Percentiles rank a stretch among this genome's conserved stretches.
Evolutionary conservation across 2,797 vertebrate genomes (phyloP).

Genomic region (Sus cebifrons): DNA sequence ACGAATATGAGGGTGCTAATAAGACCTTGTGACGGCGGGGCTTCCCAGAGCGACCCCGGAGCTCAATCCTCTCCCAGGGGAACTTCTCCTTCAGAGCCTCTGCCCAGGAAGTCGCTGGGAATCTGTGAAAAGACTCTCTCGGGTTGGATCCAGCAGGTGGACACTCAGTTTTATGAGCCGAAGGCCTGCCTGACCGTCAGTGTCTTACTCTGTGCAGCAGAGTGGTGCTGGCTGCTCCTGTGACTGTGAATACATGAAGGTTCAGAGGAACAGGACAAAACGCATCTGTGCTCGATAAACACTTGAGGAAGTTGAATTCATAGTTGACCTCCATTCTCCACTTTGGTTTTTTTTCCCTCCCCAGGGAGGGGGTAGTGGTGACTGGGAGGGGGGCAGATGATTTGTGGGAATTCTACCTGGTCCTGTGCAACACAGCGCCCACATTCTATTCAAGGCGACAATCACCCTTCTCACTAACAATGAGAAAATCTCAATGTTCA

Average conservation of each 20-base stretch:
- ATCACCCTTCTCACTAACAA: background rate
- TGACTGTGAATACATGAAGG: too few species aligned
- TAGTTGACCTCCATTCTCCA: background rate
- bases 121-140: background rate
- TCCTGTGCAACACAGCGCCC: background rate
- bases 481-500: background rate
- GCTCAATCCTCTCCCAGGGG: background rate
- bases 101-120: background rate
- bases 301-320: background rate
- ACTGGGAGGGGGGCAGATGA: background rate
- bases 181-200: background rate
- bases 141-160: background rate
- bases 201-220: background rate
- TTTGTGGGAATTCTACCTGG: background rate
- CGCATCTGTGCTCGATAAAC: background rate
- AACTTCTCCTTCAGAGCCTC: fast-evolving
- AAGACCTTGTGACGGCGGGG: fast-evolving
- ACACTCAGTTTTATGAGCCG: background rate
- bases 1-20: background rate
- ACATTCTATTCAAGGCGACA: background rate
- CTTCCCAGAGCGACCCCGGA: background rate
- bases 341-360: too few species aligned
- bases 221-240: fast-evolving
- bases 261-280: background rate
- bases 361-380: fast-evolving